These are phyloP conservation scores for Watsonalla cultraria DNA, from an alignment of 2,888 invertebrate genomes.

Conservation along the genomic window DNA sequence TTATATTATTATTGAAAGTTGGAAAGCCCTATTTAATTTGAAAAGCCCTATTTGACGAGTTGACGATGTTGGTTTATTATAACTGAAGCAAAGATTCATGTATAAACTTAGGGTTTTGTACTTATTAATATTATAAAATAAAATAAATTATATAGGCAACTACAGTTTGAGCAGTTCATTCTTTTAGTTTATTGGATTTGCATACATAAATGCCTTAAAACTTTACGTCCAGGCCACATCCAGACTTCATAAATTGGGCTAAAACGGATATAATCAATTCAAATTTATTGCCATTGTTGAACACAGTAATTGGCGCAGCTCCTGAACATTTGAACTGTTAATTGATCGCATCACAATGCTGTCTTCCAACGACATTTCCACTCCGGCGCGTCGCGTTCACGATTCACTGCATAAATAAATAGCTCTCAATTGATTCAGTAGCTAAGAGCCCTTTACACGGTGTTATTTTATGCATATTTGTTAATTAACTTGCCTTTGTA, in stretches of 20 bases:
- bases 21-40: no score
- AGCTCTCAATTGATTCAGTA: conserved; percentile 42
- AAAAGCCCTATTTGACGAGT: no score
- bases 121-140: no score
- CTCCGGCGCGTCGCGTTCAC: conserved; percentile 49
- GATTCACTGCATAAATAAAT: conserved; percentile 67
- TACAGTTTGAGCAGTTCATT: no score
- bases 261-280: conserved; percentile 3
- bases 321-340: conserved; percentile 27
- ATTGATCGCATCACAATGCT: conserved; percentile 67
- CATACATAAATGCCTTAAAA: no score
- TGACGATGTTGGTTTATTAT: no score
- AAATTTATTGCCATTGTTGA: conserved; percentile 10
- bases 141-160: no score
- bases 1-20: no score
- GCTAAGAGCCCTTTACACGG: conserved; percentile 2
- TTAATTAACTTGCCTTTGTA: neutral
- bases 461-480: conserved; percentile 3
- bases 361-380: conserved; percentile 43
- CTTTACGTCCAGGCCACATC: no score
- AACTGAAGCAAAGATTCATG: no score
- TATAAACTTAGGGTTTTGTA: no score
- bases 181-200: no score
- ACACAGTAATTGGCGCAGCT: conserved; percentile 30
- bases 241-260: neutral